Percentiles rank a stretch among this genome's conserved stretches.
These are phyloP conservation scores for Dicrostonyx torquatus DNA, from an alignment of 2,797 vertebrate species.

Conservation along the genomic window DNA sequence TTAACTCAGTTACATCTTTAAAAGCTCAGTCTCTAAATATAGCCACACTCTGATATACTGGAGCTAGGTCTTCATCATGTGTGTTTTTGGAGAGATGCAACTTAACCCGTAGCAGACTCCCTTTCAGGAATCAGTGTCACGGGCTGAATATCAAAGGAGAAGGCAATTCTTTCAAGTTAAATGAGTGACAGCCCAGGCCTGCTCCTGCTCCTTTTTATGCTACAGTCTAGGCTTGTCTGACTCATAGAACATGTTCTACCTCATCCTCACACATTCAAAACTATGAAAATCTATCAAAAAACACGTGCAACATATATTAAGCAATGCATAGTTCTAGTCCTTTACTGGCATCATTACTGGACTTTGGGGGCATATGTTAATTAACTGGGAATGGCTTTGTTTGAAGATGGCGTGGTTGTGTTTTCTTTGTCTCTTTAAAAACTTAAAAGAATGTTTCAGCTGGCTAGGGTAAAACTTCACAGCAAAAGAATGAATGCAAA, in stretches of 20 bases:
- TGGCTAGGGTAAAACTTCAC: slow-evolving; percentile 17
- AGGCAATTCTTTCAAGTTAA: background rate
- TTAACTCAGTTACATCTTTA: background rate
- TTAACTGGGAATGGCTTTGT: background rate
- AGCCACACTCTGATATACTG: background rate
- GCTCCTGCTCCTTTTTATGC: background rate
- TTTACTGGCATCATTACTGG: background rate
- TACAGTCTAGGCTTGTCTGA: background rate
- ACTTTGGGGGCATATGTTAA: background rate
- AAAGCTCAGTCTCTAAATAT: background rate
- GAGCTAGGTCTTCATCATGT: too few species aligned
- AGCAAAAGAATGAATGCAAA: slow-evolving; percentile 30
- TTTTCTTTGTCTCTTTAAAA: slow-evolving; percentile 49
- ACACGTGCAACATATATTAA: background rate
- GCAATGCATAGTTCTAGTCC: background rate
- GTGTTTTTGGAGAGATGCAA: background rate
- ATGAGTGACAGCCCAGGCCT: background rate
- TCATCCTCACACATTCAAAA: background rate
- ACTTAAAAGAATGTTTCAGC: slow-evolving; percentile 23
- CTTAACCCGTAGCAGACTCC: background rate
- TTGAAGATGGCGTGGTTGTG: slow-evolving; percentile 27
- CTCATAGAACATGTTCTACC: background rate
- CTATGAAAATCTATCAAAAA: slow-evolving; percentile 34
- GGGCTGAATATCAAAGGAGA: background rate
- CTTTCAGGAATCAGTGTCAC: background rate